phyloP scores from a whole-genome alignment of 2,113 vertebrate species.

The Macrotis lagotis region DNA sequence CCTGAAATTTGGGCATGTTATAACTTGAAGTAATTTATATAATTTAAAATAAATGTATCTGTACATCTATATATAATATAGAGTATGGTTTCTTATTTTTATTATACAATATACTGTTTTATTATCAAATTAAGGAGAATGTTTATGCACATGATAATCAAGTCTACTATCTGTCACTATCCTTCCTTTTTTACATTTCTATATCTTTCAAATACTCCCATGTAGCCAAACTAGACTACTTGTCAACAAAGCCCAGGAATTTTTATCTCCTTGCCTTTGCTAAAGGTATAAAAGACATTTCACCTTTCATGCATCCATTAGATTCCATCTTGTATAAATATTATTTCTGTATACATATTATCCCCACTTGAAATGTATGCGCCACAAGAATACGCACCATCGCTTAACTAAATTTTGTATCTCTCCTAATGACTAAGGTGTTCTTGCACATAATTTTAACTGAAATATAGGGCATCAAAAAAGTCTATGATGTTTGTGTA shows the following conservation, averaged over 20 bases:
- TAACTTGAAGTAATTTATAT: neutral
- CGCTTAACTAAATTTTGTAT: neutral
- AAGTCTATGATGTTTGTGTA: slow-evolving; percentile 10
- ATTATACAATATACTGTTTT: neutral
- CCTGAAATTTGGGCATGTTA: neutral
- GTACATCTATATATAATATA: neutral
- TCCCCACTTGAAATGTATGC: neutral
- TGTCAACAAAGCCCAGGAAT: neutral
- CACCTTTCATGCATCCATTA: neutral
- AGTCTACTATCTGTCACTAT: neutral
- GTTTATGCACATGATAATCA: neutral
- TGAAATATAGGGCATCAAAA: neutral
- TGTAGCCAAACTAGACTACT: neutral
- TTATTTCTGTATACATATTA: neutral
- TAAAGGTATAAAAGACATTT: neutral
- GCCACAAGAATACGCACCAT: neutral
- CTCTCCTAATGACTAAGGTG: neutral
- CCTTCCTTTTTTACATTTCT: neutral
- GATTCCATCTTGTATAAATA: neutral
- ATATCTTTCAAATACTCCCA: neutral
- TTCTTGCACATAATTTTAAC: neutral
- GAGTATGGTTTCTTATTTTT: neutral
- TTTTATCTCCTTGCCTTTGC: neutral
- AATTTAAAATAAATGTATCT: neutral
- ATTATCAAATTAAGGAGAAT: neutral